Base-by-base conservation (phyloP, 2,888 invertebrate species). In the Palloptera scutellata region DNA sequence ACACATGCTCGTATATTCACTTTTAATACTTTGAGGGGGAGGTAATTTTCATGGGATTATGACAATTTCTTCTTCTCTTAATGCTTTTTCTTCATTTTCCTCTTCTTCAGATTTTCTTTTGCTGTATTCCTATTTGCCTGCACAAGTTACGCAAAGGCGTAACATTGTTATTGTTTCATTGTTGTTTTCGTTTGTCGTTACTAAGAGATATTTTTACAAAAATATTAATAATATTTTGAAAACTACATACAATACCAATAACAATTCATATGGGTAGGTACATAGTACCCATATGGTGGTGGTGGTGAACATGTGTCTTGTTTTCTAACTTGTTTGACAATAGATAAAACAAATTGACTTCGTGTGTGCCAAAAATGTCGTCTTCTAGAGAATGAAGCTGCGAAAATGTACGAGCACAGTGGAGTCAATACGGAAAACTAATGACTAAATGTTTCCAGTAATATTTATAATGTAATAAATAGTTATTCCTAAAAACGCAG, bases 271-370 rank as follows among this genome's bases (percentile, higher is more conserved):
- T 43, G 45, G 45, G 45, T 9, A 11, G 45, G 45, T 43, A 43
- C 45, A 43, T 48, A 48, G 15, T 48, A 48, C 15, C 8, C 13
- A 12, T 15, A 48, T 48, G 15, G 15, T 48, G 48, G 48, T 48
- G 15, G 48, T 48, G 48, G 12, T 15, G 30, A 30, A 30, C 30
- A 30, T 30, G 30, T 30, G 30, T 78, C 79, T 79, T 78, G 61
- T 57, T 64, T 54, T 43, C 19, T 71, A 65, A 61, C 68, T 71
- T 68, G 79, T 79, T 78, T 76, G 77, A 81, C 81, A 81, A 81
- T 78, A 79, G 79, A 81, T 80, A 80, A 81, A 80, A 81, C 82
- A 81, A 81, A 81, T 81, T 81, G 81, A 79, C 81, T 81, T 79
- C 80, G 79, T 80, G 79, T 81, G 79, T 79, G 78, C 78, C 78